Evolutionary conservation across 2,888 invertebrate genomes (phyloP).

Genomic region (Pilophorus perplexus): DNA sequence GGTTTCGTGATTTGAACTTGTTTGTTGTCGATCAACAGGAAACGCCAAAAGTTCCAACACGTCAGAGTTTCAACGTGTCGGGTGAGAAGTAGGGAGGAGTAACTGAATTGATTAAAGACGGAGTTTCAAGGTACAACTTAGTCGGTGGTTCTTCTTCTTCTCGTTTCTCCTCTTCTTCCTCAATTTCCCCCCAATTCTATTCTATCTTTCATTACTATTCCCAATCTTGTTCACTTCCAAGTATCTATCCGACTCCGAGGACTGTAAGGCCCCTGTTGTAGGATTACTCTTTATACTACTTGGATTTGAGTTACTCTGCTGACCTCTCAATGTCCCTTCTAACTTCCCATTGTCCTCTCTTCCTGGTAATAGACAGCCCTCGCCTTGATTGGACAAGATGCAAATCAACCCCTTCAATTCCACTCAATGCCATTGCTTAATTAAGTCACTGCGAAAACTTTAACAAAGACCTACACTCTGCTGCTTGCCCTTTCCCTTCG

Average conservation of each 20-base stretch:
- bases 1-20: constrained; percentile 9
- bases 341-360: constrained; percentile 28
- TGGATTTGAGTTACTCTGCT: constrained; percentile 29
- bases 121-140: constrained; percentile 5
- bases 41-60: constrained; percentile 15
- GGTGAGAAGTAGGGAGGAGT: background rate
- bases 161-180: background rate
- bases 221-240: background rate
- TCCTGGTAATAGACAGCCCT: constrained; percentile 16
- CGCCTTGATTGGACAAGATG: constrained; percentile 34
- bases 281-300: constrained; percentile 24
- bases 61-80: constrained; percentile 23
- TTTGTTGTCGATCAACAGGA: constrained; percentile 17
- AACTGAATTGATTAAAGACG: constrained; percentile 28
- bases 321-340: constrained; percentile 13
- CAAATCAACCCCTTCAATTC: constrained; percentile 23
- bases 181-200: background rate
- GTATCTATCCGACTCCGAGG: background rate
- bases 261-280: background rate
- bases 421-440: constrained; percentile 26
- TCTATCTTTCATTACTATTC: constrained; percentile 28
- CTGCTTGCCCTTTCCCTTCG: background rate
- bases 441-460: constrained; percentile 34
- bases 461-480: constrained; percentile 14
- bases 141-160: too few species aligned